Evolutionary conservation across 2,113 vertebrate species (phyloP), one percentile per base, ranked within the genome.

Genomic region (Desmodus rotundus): DNA sequence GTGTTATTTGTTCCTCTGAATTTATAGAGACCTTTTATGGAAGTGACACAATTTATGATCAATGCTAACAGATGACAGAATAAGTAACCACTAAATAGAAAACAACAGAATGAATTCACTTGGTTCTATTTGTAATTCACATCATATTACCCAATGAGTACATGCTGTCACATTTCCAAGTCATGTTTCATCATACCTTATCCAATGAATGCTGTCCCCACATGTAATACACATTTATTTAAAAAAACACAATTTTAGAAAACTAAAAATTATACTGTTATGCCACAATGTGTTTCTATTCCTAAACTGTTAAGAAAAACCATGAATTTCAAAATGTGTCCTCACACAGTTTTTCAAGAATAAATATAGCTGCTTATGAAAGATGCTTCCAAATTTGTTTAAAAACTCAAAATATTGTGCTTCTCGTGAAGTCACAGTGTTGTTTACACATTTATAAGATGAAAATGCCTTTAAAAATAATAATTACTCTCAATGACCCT

Each of bases 31-130:
- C 2, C 26, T 93, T 94, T 87, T 83, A 54, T 94, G 80, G 52
- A 94, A 97, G 36, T 96, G 91, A 89, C 87, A 94, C 28, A 65
- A 61, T 92, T 97, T 96, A 76, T 93, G 26, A 89, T 91, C 78
- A 93, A 2, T 76, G 67, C 24, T 87, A 92, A 84, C 52, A 87
- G 33, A 96, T 93, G 89, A 95, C 83, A 95, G 63, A 96, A 77
- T 92, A 92, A 89, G 77, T 67, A 94, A 91, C 15, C 58, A 85
- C 4, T 94, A 72, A 72, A 96, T 95, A 90, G 80, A 78, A 95
- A 95, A 96, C 47, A n/a, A 36, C 52, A 63, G 22, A 58, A 92
- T 77, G 47, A 93, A 89, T 81, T 84, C 24, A 89, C 65, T 91
- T 96, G 68, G 28, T 87, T 52, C 14, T 80, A 33, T 89, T 80